A percentile compares a stretch with the other conserved stretches of the same genome.
Evolutionary conservation across 2,113 vertebrate genomes (phyloP).

Genomic region (Protobothrops mucrosquamatus): DNA sequence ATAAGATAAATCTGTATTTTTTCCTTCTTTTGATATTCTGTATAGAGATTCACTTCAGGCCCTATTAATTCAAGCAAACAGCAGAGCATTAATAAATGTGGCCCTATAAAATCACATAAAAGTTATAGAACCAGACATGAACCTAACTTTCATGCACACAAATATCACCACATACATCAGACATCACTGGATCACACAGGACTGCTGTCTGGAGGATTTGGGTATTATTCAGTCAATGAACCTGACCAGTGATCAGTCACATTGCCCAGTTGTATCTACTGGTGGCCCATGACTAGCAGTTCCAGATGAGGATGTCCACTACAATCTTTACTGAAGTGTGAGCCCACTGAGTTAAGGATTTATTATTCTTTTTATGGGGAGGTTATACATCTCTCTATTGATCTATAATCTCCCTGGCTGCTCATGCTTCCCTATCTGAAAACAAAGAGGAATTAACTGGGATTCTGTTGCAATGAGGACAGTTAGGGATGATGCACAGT

Average conservation of each 20-base stretch:
- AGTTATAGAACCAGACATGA: neutral
- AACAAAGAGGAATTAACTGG: neutral
- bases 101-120: neutral
- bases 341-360: neutral
- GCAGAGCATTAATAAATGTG: neutral
- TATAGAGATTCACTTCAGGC: neutral
- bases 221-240: neutral
- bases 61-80: neutral
- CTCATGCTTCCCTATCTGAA: neutral
- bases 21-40: neutral
- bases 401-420: neutral
- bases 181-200: neutral
- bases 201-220: neutral
- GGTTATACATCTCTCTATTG: neutral
- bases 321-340: neutral
- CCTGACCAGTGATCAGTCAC: neutral
- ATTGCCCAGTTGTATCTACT: neutral
- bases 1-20: neutral
- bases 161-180: neutral
- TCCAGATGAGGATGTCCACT: neutral
- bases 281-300: neutral
- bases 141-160: neutral
- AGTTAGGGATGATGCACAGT: neutral
- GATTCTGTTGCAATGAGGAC: neutral
- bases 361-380: neutral